Evolutionary conservation across 2,113 vertebrate species (phyloP).

Genomic region (Arothron firmamentum): DNA sequence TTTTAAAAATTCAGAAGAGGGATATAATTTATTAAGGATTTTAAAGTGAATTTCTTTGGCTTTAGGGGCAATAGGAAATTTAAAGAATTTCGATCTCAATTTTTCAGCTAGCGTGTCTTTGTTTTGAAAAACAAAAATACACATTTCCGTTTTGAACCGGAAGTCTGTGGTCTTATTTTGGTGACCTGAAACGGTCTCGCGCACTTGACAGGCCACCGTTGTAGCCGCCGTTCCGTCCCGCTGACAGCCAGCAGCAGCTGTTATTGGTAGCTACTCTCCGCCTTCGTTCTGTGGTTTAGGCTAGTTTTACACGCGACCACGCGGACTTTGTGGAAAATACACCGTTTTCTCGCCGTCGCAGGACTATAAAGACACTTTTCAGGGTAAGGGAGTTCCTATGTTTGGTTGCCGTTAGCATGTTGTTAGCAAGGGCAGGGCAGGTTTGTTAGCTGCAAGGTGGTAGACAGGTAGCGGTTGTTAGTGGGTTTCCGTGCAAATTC

Average conservation of each 20-base stretch:
- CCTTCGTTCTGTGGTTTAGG: neutral
- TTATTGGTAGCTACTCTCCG: neutral
- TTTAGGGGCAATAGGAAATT: no score
- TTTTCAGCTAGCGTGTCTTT: neutral
- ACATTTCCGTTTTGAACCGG: neutral
- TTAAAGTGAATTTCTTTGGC: no score
- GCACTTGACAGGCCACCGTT: conserved; percentile 19
- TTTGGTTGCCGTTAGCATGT: conserved; percentile 37
- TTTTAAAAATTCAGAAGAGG: no score
- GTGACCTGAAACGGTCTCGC: neutral
- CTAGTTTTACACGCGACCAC: neutral
- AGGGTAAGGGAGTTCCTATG: conserved; percentile 26
- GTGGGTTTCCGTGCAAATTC: no score
- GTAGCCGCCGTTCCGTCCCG: neutral
- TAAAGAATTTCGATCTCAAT: no score
- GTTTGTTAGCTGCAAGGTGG: conserved; percentile 40
- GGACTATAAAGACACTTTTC: conserved; percentile 32
- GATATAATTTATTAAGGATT: no score
- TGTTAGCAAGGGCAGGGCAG: conserved; percentile 46
- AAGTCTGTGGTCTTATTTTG: neutral
- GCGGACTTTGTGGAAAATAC: neutral
- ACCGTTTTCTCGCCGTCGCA: neutral
- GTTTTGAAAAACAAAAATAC: neutral
- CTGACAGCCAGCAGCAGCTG: neutral
- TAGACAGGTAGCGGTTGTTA: conserved; percentile 5